Conservation (phyloP, 2,888 invertebrate species). For the Dendrolimus houi region DNA sequence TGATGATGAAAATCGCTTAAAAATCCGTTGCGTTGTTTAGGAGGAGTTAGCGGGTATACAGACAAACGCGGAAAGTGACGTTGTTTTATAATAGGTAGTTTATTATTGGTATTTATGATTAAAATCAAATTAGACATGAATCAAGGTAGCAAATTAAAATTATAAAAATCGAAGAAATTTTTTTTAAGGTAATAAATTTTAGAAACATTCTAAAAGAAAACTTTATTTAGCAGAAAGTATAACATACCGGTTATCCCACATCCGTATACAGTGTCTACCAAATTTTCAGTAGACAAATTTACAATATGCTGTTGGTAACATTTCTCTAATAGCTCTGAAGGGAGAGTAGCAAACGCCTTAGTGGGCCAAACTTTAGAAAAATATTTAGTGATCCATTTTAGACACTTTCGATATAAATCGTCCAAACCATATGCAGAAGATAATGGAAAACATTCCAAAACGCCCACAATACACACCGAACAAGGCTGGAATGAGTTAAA, state of each 20-base stretch:
- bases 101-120: too few species aligned
- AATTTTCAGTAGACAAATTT: slow-evolving; percentile 86
- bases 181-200: not conserved
- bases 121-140: slow-evolving; percentile 1
- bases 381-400: slow-evolving; percentile 91
- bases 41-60: too few species aligned
- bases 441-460: slow-evolving; percentile 90
- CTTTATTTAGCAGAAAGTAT: not conserved
- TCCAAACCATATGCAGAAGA: slow-evolving; percentile 91
- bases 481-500: slow-evolving; percentile 81
- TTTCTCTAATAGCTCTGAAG: slow-evolving; percentile 87
- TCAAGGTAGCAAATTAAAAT: not conserved
- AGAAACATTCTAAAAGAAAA: not conserved
- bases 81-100: too few species aligned
- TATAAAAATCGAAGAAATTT: not conserved
- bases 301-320: slow-evolving; percentile 89
- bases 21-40: too few species aligned
- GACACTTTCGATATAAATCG: slow-evolving; percentile 89
- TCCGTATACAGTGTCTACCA: slow-evolving; percentile 88
- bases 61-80: too few species aligned
- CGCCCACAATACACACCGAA: slow-evolving; percentile 89
- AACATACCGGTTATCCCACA: slow-evolving; percentile 83
- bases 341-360: slow-evolving; percentile 89
- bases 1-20: too few species aligned
- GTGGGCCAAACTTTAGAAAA: slow-evolving; percentile 93